Evolutionary conservation across 2,888 invertebrate species (phyloP), one percentile per base, ranked within the genome.

Genomic region (Drosophila subquinaria): DNA sequence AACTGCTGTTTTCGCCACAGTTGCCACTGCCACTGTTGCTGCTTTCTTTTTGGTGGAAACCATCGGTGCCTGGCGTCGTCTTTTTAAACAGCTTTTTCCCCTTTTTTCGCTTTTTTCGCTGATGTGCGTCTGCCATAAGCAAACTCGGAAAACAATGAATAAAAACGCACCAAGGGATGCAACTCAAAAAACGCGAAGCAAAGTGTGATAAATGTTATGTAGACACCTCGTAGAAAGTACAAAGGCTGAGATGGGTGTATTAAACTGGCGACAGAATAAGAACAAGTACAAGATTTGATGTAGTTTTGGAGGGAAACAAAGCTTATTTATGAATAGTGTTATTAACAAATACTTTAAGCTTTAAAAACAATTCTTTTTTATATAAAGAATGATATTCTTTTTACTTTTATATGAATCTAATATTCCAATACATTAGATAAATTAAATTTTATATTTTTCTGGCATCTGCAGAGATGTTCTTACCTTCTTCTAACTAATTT

Each of bases 191-290:
- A 52, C 48, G 62, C 30, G 23, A 69, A 63, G 30, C 51, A 67
- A 72, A 71, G 60, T 78, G 78, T 76, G 65, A 82, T 65, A 69
- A 80, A 74, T 78, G 64, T 71, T 36, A 38, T 56, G 17, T 20
- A 15, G 30, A 55, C 43, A 57, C 55, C 56, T 35, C 27, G 30
- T 33, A 48, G 15, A 15, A 8, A 36, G 3, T 0, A 11, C n/a
- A 8, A 11, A 8, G 9, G 3, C 9, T 13, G 2, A 6, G 36
- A 10, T 2, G 35, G 35, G 40, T 52, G 13, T 33, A 27, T 20
- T n/a, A 17, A 30, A 17, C 48, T 11, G 2, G 17, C 20, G 5
- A 43, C 5, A n/a, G 13, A 36, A 36, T 36, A 36, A 36, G 36
- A 13, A 36, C 5, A 36, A 13, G 4, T n/a, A 36, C 36, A 36